phyloP scores from a whole-genome alignment of 2,113 vertebrate genomes.

The Craseonycteris thonglongyai region DNA sequence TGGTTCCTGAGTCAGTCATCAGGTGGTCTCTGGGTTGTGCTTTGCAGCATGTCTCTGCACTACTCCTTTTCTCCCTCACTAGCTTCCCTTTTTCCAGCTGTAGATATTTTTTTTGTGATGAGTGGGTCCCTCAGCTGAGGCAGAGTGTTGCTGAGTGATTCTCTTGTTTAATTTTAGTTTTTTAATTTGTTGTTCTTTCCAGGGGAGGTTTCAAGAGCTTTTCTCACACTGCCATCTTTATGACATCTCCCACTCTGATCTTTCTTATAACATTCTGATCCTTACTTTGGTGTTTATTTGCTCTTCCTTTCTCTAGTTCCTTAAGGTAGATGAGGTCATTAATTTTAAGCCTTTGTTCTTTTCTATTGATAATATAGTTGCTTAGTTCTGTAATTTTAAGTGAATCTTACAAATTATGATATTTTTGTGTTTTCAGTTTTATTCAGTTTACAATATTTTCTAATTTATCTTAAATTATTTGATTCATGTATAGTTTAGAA shows the following conservation, averaged over 20 bases:
- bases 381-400: neutral
- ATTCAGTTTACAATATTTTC: neutral
- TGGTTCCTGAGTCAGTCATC: too few species aligned
- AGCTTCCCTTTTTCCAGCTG: too few species aligned
- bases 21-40: too few species aligned
- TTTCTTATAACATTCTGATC: neutral
- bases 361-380: neutral
- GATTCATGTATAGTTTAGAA: neutral
- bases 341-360: neutral
- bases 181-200: too few species aligned
- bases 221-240: too few species aligned
- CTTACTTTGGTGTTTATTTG: neutral
- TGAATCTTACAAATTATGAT: neutral
- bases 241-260: neutral
- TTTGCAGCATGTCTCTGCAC: too few species aligned
- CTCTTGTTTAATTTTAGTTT: too few species aligned
- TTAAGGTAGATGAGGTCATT: neutral
- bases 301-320: neutral
- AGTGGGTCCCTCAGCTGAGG: too few species aligned
- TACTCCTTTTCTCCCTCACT: too few species aligned
- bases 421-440: constrained; percentile 9
- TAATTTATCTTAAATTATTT: neutral
- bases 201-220: too few species aligned
- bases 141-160: too few species aligned
- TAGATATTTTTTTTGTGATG: too few species aligned